Evolutionary conservation across 64 coral and sea anemone genomes (phyloP).

Genomic region (Porites australiensis): DNA sequence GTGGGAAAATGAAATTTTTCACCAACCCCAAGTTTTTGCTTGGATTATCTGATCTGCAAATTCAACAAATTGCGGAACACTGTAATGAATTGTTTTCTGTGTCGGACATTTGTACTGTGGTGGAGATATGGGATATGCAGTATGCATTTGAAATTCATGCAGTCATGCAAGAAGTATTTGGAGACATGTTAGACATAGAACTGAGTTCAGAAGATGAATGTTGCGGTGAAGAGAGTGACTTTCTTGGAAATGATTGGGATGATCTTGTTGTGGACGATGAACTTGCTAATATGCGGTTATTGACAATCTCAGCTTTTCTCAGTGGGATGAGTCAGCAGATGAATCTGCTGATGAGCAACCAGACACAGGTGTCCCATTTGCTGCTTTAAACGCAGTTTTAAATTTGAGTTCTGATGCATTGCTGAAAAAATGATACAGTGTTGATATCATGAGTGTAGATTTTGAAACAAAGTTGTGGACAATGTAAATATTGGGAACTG

Average conservation of each 20-base stretch:
- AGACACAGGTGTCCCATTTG: neutral
- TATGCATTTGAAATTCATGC: constrained; percentile 48
- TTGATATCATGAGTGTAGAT: no score
- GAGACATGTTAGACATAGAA: constrained; percentile 22
- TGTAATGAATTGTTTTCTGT: constrained; percentile 50
- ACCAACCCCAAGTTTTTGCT: neutral
- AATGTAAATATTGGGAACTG: no score
- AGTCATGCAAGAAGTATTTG: constrained; percentile 43
- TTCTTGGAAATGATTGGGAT: neutral
- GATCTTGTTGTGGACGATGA: constrained; percentile 8
- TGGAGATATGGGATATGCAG: constrained; percentile 62
- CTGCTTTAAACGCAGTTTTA: neutral
- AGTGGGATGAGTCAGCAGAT: neutral
- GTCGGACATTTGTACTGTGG: constrained; percentile 28
- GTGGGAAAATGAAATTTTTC: neutral
- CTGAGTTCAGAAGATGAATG: neutral
- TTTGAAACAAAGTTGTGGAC: no score
- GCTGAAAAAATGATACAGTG: neutral
- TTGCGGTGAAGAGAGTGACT: constrained; percentile 1
- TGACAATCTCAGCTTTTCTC: neutral
- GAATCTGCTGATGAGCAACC: neutral
- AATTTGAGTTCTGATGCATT: constrained; percentile 32
- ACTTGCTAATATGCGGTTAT: neutral
- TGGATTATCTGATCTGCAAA: constrained; percentile 29
- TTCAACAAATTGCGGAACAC: constrained; percentile 22